These are phyloP conservation scores for Anguilla obscura DNA, from an alignment of 2,797 vertebrate genomes.

Conservation along the genomic window DNA sequence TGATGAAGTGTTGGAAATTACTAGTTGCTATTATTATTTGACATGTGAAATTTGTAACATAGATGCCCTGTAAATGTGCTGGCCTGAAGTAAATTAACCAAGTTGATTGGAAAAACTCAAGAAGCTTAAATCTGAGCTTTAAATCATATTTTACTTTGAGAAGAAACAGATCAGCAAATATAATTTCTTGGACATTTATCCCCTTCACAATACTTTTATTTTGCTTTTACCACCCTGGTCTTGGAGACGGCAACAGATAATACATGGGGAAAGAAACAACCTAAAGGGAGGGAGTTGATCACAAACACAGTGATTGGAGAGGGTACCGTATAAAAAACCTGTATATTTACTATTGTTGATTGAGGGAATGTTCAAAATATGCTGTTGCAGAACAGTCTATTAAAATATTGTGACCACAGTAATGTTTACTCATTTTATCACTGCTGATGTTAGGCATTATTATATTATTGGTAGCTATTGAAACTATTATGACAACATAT, in stretches of 20 bases:
- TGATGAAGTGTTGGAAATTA: not conserved
- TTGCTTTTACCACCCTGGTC: not conserved
- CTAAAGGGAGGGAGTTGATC: not conserved
- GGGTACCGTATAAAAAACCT: not conserved
- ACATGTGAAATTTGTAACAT: not conserved
- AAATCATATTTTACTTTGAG: not conserved
- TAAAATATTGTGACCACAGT: not conserved
- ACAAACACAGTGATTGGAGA: not conserved
- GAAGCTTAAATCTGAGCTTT: not conserved
- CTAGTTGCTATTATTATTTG: not conserved
- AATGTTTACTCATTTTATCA: no score
- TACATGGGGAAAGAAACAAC: not conserved
- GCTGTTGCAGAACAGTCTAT: not conserved
- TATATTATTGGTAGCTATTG: no score
- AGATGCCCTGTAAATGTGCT: not conserved
- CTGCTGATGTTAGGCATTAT: no score
- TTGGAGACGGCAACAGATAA: not conserved
- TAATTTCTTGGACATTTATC: no score
- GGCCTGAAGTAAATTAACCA: not conserved
- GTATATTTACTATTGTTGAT: not conserved
- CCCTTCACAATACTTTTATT: not conserved
- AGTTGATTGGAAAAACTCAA: not conserved
- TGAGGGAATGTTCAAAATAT: not conserved
- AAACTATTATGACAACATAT: no score
- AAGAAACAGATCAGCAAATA: not conserved